Evolutionary conservation across 2,797 vertebrate species (phyloP), one percentile per base, ranked within the genome.

Genomic region (Argyrosomus regius): DNA sequence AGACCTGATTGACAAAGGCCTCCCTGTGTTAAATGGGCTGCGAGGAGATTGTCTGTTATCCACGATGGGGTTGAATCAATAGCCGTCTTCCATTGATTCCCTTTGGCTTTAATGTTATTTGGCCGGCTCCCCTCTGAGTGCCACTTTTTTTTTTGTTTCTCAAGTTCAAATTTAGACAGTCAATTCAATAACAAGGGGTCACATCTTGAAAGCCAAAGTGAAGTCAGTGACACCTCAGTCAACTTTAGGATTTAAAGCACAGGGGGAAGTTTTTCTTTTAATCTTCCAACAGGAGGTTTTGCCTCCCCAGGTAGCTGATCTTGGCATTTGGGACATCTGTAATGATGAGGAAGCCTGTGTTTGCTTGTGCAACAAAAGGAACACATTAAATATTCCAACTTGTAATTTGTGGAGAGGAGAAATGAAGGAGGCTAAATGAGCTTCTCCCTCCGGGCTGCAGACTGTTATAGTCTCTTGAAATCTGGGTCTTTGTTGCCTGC

Each of bases 401-500:
- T 75, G 89, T 91, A 92, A 94, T 91, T 92, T 92, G 87, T 81
- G 82, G 78, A 89, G 60, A 69, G 85, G 66, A 83, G 87, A 79
- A 90, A 78, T 75, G 88, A 91, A 84, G 83, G 83, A 87, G 87
- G 82, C 86, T 83, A 93, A 95, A 93, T 91, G 83, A 94, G 93
- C 89, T 92, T 90, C 85, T 93, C 92, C 93, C 94, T 90, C 66
- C 13, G 77, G 93, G 92, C 87, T 89, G 91, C 88, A 91, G 87
- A 90, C 85, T 90, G 84, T 91, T 93, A 89, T 83, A 93, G 88
- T 92, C 92, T 92, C 87, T 88, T 88, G 89, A 91, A 94, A 95
- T 94, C 91, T 92, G 86, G 86, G 84, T 91, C 93, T 93, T 94
- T 95, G 93, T 95, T 94, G 92, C 93, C 88, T 88, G 89, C 87